A percentile compares a stretch with the other conserved stretches of the same genome.
These are phyloP conservation scores for Aphrocallistes beatrix DNA, from an alignment of 37 sponge, comb jelly and placozoan genomes.

Conservation along the genomic window DNA sequence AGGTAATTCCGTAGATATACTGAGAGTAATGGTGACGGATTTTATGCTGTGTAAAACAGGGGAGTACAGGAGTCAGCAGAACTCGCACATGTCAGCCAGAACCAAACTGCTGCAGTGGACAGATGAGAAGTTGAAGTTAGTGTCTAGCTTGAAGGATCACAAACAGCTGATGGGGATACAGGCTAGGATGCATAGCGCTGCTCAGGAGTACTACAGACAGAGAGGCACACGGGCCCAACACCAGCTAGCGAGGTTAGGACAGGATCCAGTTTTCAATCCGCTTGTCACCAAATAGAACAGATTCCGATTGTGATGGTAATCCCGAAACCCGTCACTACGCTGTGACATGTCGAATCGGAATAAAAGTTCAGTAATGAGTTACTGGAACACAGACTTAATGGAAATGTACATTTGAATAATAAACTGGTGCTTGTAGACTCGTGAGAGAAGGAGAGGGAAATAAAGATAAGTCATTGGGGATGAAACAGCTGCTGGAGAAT, in stretches of 20 bases:
- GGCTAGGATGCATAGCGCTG: not conserved
- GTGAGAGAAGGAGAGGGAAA: not conserved
- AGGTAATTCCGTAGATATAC: not conserved
- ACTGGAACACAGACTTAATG: too few species aligned
- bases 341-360: not conserved
- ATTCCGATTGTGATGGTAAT: not conserved
- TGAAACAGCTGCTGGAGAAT: not conserved
- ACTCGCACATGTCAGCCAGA: slow-evolving; percentile 1
- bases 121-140: not conserved
- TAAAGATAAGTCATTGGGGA: not conserved
- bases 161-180: slow-evolving; percentile 18
- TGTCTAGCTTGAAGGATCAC: not conserved
- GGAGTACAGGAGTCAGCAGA: not conserved
- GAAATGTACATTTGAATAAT: too few species aligned
- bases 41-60: not conserved
- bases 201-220: not conserved
- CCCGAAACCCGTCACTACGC: not conserved
- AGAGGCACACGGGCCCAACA: not conserved
- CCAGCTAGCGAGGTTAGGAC: not conserved
- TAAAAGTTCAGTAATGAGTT: too few species aligned
- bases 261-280: not conserved
- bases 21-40: not conserved
- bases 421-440: not conserved
- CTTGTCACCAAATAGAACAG: not conserved
- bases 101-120: slow-evolving; percentile 4